Base-by-base conservation (phyloP, 2,888 invertebrate species). In the Hypselothyrea guttata region DNA sequence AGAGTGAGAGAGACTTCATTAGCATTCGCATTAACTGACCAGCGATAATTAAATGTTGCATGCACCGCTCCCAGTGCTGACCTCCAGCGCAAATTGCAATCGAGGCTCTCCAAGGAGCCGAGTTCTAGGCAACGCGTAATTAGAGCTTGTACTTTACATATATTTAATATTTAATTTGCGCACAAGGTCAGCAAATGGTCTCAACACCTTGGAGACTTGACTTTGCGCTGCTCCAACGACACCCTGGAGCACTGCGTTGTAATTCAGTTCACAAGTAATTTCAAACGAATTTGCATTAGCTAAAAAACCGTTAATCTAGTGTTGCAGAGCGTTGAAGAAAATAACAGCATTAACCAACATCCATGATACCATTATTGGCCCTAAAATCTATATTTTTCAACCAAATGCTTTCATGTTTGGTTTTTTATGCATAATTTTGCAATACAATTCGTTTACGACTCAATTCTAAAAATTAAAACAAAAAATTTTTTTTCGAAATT, bases 11-110 rank as follows among this genome's bases (percentile, higher is more conserved):
- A 37, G 13, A 44, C 64, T 65, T 72, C 65, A 81, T 84, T 84
- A 76, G 75, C 72, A 79, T 70, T 63, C 54, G 18, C 61, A 73
- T 76, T 70, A 76, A 84, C 75, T 84, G 78, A 75, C 82, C 84
- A 70, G 8, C 56, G 48, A 46, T 78, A 82, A 81, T 81, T 84
- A 75, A 65, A 72, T 61, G 63, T 44, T 52, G 38, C 56, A 42
- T 57, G 40, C 56, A 71, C 60, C 75, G 41, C 71, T 55, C 68
- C 64, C 68, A 62, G 37, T 8, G 9, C 18, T 45, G 70, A 72
- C 75, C 62, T 55, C 59, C 51, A 60, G 37, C 44, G 9, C 49
- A 67, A 76, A 73, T 66, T 72, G 66, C 66, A 38, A 35, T 35
- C n/a, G 28, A 15, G 35, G 54, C 47, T 66, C 78, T 74, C 78